These are phyloP conservation scores for Pinna nobilis DNA, from an alignment of 1,140 invertebrate genomes.

Conservation along the genomic window DNA sequence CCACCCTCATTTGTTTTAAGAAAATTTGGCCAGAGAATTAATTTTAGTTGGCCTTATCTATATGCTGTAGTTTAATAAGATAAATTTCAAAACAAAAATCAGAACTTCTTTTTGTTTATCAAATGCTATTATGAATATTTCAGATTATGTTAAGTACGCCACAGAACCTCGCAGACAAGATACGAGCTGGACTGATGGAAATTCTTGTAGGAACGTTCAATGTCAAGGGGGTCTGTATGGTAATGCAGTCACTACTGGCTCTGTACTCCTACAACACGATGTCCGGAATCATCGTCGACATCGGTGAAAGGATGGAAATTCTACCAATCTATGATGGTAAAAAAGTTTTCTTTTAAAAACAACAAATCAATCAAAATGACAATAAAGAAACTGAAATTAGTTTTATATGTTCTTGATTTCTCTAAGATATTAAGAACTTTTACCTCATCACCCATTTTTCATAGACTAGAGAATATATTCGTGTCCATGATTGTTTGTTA, in stretches of 20 bases:
- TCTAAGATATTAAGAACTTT: no score
- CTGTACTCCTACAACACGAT: constrained; percentile 81
- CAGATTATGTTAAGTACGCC: constrained; percentile 76
- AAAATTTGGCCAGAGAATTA: no score
- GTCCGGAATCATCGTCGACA: constrained; percentile 81
- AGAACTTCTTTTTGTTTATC: not conserved
- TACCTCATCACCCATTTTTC: not conserved
- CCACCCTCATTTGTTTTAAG: no score
- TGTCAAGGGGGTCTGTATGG: constrained; percentile 77
- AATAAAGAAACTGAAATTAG: no score
- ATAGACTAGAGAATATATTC: no score
- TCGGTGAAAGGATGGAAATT: constrained; percentile 81
- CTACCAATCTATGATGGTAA: constrained; percentile 80
- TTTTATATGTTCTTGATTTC: no score
- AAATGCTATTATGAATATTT: constrained; percentile 1
- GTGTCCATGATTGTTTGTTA: no score
- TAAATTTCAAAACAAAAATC: not conserved
- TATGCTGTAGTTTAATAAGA: not conserved
- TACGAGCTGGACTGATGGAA: constrained; percentile 73
- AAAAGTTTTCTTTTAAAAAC: constrained; percentile 12
- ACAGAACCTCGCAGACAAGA: constrained; percentile 73
- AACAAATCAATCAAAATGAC: not conserved
- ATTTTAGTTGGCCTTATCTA: not conserved
- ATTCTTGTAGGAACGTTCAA: constrained; percentile 74
- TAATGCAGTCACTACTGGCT: constrained; percentile 79